A percentile compares a stretch with the other conserved stretches of the same genome.
Conservation (phyloP, 2,113 vertebrate species). For the Ammospiza nelsoni region DNA sequence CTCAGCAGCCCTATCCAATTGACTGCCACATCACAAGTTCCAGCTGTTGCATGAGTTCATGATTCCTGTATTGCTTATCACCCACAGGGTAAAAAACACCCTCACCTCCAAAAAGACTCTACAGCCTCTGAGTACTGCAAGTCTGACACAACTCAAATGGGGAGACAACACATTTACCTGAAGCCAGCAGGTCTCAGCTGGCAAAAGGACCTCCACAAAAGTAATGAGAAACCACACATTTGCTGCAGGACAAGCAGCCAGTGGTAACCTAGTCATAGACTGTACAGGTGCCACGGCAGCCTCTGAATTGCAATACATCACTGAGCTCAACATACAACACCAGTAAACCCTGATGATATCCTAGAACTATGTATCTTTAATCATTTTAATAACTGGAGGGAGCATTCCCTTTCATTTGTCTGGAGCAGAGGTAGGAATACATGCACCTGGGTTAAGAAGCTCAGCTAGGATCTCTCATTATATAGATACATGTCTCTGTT, state of each 20-base stretch:
- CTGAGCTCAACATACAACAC: neutral
- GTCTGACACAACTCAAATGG: neutral
- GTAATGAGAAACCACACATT: neutral
- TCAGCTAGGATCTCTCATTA: neutral
- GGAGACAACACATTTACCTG: neutral
- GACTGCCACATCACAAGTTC: neutral
- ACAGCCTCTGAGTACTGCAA: neutral
- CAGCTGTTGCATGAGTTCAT: neutral
- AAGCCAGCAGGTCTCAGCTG: neutral
- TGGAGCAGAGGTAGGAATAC: neutral
- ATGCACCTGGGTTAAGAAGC: neutral
- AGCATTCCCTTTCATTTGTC: neutral
- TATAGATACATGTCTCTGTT: neutral
- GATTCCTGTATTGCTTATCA: neutral
- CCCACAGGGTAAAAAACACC: neutral
- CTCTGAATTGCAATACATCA: neutral
- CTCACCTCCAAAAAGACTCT: neutral
- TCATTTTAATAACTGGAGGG: neutral
- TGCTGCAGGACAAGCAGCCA: neutral
- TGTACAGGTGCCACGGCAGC: neutral
- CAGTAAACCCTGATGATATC: neutral
- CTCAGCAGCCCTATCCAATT: neutral
- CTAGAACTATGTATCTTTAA: neutral
- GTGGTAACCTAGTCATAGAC: neutral
- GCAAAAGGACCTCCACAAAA: neutral